phyloP scores from a whole-genome alignment of 2,888 invertebrate species.

The Ormyrus labotus region DNA sequence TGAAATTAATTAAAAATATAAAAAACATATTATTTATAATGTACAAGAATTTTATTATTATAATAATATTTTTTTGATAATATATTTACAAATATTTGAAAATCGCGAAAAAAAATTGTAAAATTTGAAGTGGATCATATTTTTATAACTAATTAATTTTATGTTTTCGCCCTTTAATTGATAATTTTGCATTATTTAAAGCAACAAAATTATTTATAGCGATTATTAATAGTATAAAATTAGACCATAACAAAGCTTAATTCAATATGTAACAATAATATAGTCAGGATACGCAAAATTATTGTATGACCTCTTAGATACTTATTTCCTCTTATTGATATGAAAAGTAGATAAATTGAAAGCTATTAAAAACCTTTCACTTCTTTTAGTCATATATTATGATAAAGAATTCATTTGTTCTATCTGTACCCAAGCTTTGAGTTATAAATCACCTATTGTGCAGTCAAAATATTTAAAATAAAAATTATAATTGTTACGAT shows the following conservation, averaged over 20 bases:
- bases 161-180: not conserved
- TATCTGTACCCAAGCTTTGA: not conserved
- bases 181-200: conserved; percentile 24
- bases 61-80: not conserved
- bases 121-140: not conserved
- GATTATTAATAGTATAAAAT: not conserved
- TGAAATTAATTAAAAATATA: not conserved
- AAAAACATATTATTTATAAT: not conserved
- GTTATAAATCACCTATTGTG: not conserved
- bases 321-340: not conserved
- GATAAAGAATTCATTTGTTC: conserved; percentile 14
- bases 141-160: conserved; percentile 1
- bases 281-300: conserved; percentile 7
- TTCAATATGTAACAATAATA: conserved; percentile 48
- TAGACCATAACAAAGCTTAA: conserved; percentile 27
- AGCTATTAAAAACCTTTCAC: not conserved
- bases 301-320: not conserved
- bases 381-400: not conserved
- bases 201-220: conserved; percentile 30
- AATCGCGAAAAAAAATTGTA: not conserved
- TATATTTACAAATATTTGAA: not conserved
- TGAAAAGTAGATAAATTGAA: not conserved
- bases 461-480: no score
- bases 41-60: not conserved
- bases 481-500: no score